These are phyloP conservation scores for Ornithoptera priamus DNA, from an alignment of 2,888 invertebrate genomes.

Conservation along the genomic window DNA sequence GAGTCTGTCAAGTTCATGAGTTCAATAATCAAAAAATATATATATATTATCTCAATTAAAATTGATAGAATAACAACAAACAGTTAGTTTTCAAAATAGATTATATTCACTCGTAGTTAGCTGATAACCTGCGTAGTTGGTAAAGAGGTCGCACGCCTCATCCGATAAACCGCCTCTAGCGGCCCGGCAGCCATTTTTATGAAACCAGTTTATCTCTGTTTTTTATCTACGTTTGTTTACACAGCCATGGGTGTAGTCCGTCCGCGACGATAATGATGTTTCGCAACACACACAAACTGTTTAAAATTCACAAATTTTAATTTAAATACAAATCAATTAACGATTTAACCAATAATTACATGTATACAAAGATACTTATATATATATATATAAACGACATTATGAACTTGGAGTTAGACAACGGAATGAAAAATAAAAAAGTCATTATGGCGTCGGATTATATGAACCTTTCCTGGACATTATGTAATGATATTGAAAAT, in stretches of 20 bases:
- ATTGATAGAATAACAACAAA: conserved; percentile 1
- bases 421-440: too few relatives aligned
- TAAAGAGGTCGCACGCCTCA: conserved; percentile 43
- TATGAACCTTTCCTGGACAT: too few relatives aligned
- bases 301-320: conserved; percentile 25
- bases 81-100: conserved; percentile 19
- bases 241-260: conserved; percentile 46
- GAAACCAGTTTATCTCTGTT: conserved; percentile 52
- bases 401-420: too few relatives aligned
- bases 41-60: too few relatives aligned
- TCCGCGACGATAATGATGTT: conserved; percentile 45
- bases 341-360: conserved; percentile 13
- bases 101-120: conserved; percentile 26
- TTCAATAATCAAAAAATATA: too few relatives aligned
- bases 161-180: conserved; percentile 37
- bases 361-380: not conserved
- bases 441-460: too few relatives aligned
- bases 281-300: conserved; percentile 35
- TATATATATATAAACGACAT: not conserved
- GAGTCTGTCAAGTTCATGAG: too few relatives aligned
- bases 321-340: conserved; percentile 1
- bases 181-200: conserved; percentile 56
- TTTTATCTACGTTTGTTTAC: conserved; percentile 60
- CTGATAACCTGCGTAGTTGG: conserved; percentile 40
- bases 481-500: too few relatives aligned